A percentile compares a stretch with the other conserved stretches of the same genome.
Conservation (phyloP, 1,140 invertebrate species). For the Papilio aristodemus region DNA sequence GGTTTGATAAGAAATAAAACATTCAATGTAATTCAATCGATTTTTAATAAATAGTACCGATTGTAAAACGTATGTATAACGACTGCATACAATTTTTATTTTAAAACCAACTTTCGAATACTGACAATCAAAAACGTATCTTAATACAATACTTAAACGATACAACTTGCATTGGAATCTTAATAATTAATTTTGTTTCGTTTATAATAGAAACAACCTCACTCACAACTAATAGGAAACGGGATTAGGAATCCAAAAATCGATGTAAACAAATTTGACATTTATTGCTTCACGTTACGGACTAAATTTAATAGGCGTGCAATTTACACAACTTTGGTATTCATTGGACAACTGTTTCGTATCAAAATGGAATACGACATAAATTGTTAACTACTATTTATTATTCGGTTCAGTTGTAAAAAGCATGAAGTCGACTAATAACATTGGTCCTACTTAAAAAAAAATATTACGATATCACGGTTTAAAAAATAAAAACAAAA, state of each 20-base stretch:
- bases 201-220: conserved; percentile 19
- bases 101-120: conserved; percentile 23
- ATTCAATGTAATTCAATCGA: conserved; percentile 3
- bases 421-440: too few relatives aligned
- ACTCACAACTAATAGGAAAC: conserved; percentile 23
- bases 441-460: too few relatives aligned
- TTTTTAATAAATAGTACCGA: conserved; percentile 29
- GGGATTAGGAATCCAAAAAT: conserved; percentile 12
- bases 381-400: too few relatives aligned
- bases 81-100: conserved; percentile 21
- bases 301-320: not conserved
- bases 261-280: conserved; percentile 16
- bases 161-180: conserved; percentile 26
- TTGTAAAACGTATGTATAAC: conserved; percentile 22
- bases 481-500: too few relatives aligned
- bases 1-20: not conserved
- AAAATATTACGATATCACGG: too few relatives aligned
- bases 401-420: too few relatives aligned
- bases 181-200: conserved; percentile 12
- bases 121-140: conserved; percentile 26
- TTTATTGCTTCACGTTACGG: not conserved
- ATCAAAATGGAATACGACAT: too few relatives aligned
- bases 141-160: conserved; percentile 11
- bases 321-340: too few relatives aligned
- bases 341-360: too few relatives aligned